Percentiles rank a stretch among this genome's conserved stretches.
phyloP scores from a whole-genome alignment of 2,113 vertebrate genomes.

The Rhinolophus ferrumequinum region DNA sequence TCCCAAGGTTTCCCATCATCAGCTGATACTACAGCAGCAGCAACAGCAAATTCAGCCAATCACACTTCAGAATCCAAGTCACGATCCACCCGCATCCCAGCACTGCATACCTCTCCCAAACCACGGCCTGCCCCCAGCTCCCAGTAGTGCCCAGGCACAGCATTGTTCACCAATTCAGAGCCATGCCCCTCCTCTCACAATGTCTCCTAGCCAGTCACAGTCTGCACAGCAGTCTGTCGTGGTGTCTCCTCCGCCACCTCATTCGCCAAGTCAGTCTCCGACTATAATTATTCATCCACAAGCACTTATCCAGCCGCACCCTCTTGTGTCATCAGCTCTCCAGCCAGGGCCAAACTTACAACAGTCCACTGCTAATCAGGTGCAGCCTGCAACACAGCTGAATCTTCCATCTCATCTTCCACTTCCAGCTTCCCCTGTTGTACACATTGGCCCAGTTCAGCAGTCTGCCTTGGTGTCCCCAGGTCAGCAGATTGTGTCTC shows the following conservation, averaged over 20 bases:
- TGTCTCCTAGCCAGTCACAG: slow-evolving; percentile 85
- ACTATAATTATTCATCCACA: slow-evolving; percentile 90
- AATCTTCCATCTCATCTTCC: slow-evolving; percentile 85
- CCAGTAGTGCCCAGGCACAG: slow-evolving; percentile 85
- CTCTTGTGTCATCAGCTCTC: slow-evolving; percentile 88
- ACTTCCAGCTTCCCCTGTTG: slow-evolving; percentile 83
- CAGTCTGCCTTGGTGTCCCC: slow-evolving; percentile 83
- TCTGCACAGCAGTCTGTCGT: slow-evolving; percentile 88
- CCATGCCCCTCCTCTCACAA: slow-evolving; percentile 80
- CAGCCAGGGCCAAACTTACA: slow-evolving; percentile 84
- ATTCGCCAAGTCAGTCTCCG: slow-evolving; percentile 89
- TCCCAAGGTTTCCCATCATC: slow-evolving; percentile 91
- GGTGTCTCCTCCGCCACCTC: slow-evolving; percentile 88
- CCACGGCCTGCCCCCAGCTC: slow-evolving; percentile 84
- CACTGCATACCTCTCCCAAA: slow-evolving; percentile 88
- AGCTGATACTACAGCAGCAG: slow-evolving; percentile 93
- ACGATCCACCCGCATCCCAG: slow-evolving; percentile 87
- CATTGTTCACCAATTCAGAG: slow-evolving; percentile 85
- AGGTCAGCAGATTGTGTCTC: slow-evolving; percentile 84
- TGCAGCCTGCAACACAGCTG: slow-evolving; percentile 79
- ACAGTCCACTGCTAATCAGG: slow-evolving; percentile 75
- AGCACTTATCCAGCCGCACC: slow-evolving; percentile 87
- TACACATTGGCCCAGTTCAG: slow-evolving; percentile 86
- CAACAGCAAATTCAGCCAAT: slow-evolving; percentile 92
- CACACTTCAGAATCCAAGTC: slow-evolving; percentile 88